These are phyloP conservation scores for Poecile montanus DNA, from an alignment of 2,797 vertebrate species.

Conservation along the genomic window DNA sequence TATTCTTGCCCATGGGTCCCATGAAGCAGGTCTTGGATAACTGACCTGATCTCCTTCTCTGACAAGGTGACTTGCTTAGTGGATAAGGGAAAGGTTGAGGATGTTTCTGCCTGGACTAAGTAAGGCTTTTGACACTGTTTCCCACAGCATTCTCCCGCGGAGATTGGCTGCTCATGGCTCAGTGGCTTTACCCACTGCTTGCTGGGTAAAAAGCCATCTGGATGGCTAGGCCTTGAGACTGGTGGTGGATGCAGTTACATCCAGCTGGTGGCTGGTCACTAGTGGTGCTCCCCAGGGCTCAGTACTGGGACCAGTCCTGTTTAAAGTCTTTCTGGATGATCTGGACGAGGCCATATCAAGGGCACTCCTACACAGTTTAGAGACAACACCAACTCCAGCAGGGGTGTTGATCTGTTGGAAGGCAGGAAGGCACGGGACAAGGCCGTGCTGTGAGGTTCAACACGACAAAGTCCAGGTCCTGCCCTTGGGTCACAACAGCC, in stretches of 20 bases:
- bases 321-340: background rate
- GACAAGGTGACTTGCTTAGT: background rate
- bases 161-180: background rate
- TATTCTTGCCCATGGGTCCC: background rate
- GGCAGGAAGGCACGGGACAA: background rate
- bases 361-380: background rate
- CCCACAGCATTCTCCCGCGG: background rate
- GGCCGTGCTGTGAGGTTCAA: background rate
- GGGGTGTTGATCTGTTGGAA: background rate
- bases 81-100: background rate
- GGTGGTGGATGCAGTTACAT: background rate
- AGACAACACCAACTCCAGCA: background rate
- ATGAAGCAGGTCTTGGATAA: background rate
- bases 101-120: background rate
- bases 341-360: background rate
- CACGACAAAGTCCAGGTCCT: background rate
- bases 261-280: background rate
- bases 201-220: background rate
- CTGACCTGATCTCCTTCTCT: background rate
- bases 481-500: background rate
- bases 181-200: background rate
- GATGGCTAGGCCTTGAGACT: accelerated
- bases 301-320: background rate
- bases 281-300: background rate
- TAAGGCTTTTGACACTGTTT: background rate